phyloP scores from a whole-genome alignment of 1,140 invertebrate species.

The Nasonia giraulti region DNA sequence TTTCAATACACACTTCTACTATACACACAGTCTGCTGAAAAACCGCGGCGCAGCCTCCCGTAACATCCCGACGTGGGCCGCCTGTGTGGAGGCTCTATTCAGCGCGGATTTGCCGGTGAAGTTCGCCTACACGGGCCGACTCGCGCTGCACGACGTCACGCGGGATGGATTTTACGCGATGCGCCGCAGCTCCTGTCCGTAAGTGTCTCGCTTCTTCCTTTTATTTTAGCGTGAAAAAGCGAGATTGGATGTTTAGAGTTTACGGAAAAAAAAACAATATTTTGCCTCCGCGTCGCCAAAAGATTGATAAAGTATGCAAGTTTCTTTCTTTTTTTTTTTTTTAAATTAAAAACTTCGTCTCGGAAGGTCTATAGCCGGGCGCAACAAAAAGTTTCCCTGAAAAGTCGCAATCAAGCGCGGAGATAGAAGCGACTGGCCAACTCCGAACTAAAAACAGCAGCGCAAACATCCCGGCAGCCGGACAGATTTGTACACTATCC shows the following conservation, averaged over 20 bases:
- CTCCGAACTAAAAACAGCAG: neutral
- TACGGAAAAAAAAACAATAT: too few species aligned
- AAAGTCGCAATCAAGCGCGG: neutral
- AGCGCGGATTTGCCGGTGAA: slow-evolving; percentile 75
- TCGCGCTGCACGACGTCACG: slow-evolving; percentile 75
- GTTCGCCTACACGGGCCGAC: slow-evolving; percentile 74
- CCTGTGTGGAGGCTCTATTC: slow-evolving; percentile 74
- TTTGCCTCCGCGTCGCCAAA: too few species aligned
- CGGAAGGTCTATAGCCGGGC: neutral
- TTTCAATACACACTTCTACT: neutral
- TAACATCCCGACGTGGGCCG: slow-evolving; percentile 73
- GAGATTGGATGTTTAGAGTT: neutral
- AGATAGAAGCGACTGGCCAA: neutral
- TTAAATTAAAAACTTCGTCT: neutral
- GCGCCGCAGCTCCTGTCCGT: slow-evolving; percentile 62
- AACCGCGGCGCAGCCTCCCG: slow-evolving; percentile 68
- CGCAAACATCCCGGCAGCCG: neutral
- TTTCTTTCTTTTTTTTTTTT: too few species aligned
- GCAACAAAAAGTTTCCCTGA: neutral
- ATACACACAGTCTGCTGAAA: slow-evolving; percentile 65
- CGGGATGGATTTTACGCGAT: slow-evolving; percentile 70
- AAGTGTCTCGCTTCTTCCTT: slow-evolving; percentile 40
- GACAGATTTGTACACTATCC: neutral
- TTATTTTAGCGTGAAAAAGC: neutral
- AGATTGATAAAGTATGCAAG: too few species aligned